Percentiles rank a stretch among this genome's conserved stretches.
Conservation (phyloP, 2,113 vertebrate genomes). For the Picathartes gymnocephalus region DNA sequence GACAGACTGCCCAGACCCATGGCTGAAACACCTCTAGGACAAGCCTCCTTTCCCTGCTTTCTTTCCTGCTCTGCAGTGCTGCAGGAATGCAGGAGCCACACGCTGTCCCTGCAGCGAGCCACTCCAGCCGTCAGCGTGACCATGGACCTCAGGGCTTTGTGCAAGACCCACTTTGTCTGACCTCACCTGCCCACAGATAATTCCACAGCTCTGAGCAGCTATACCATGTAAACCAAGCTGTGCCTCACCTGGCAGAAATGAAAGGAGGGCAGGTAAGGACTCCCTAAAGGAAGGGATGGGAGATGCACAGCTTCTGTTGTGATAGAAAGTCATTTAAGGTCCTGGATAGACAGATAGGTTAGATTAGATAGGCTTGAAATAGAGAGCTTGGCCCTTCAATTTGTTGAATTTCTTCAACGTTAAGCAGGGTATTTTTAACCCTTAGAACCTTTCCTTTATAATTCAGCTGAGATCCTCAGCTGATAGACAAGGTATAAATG, state of each 20-base stretch:
- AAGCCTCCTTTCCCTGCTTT: neutral
- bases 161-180: neutral
- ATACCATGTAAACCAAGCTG: neutral
- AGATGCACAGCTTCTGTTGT: neutral
- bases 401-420: neutral
- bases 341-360: neutral
- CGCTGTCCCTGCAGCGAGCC: neutral
- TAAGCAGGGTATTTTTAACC: neutral
- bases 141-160: neutral
- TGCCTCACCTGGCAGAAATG: neutral
- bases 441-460: neutral
- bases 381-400: neutral
- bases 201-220: neutral
- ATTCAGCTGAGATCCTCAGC: neutral
- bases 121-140: neutral
- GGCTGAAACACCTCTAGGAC: neutral
- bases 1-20: neutral
- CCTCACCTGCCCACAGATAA: neutral
- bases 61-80: neutral
- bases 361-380: neutral
- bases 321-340: neutral
- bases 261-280: neutral
- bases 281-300: neutral
- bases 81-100: neutral
- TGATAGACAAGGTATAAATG: neutral